These are phyloP conservation scores for Branchipolynoe longqiensis DNA, from an alignment of 2,888 invertebrate genomes.

Conservation along the genomic window DNA sequence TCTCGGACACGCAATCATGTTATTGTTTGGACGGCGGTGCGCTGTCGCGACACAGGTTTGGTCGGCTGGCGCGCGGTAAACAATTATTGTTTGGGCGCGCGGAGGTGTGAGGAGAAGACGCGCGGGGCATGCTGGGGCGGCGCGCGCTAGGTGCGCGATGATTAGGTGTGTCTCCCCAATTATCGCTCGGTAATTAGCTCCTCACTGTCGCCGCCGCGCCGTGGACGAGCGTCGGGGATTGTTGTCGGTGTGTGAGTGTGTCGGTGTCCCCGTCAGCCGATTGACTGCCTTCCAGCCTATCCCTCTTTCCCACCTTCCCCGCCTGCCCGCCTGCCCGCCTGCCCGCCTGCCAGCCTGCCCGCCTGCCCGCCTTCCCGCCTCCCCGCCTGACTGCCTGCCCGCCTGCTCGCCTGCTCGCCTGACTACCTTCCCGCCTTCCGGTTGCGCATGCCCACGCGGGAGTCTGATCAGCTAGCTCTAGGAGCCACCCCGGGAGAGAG, in stretches of 20 bases:
- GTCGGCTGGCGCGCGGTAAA: conserved; percentile 13
- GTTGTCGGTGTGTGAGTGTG: neutral
- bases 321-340: too few species aligned
- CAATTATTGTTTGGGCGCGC: conserved; percentile 13
- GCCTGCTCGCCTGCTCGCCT: too few species aligned
- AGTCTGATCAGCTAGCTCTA: too few species aligned
- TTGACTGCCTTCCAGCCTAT: neutral
- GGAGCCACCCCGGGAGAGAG: too few species aligned
- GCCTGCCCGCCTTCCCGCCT: too few species aligned
- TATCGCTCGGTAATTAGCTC: conserved; percentile 52
- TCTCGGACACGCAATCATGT: conserved; percentile 4
- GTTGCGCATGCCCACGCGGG: too few species aligned
- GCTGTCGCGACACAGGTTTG: conserved; percentile 1
- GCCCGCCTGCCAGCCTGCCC: too few species aligned
- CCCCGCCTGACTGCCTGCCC: too few species aligned
- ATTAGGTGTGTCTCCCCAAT: conserved; percentile 46
- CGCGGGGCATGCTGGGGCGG: neutral
- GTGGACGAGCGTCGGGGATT: neutral
- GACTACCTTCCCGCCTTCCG: too few species aligned
- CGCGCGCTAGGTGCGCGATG: conserved; percentile 32
- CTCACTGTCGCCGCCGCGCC: too few species aligned
- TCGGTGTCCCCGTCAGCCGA: neutral
- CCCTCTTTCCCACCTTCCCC: neutral
- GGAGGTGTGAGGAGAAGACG: conserved; percentile 26
- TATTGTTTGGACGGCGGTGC: conserved; percentile 16